Evolutionary conservation across 1,140 invertebrate species (phyloP), one percentile per base, ranked within the genome.

Genomic region (Geopemphigus sp.): DNA sequence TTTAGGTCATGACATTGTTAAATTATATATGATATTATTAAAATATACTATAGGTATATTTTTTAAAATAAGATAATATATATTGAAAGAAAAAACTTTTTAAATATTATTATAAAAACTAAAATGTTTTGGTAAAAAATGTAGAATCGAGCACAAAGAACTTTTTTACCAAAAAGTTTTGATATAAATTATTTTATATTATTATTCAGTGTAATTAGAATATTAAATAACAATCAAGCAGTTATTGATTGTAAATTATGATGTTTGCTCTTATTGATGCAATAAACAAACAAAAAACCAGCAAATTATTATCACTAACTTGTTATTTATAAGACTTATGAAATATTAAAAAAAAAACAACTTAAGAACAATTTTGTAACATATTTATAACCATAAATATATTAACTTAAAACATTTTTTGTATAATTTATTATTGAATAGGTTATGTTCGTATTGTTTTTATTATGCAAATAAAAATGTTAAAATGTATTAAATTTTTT

Each of bases 1-100:
- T 57, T 10, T 14, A 22, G 70, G 73, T 76, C 73, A 57, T 76
- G 73, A 59, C 73, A 76, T 76, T 76, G 56, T 39, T 15, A 24
- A 56, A 74, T 74, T 17, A 24, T 66, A 22, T 66, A 45, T 12
- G 24, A 68, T 47, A 24, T 6, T 24, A 59, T 59, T 22, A 68
- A 24, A 39, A 39, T 45, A 45, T 39, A 63, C 15, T 32, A 63
- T 22, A 39, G 32, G 56, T 12, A 68, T 14, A 68, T 39, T 64
- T 39, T 39, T 26, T 22, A 45, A 1, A 68, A 8, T 68, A 68
- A 68, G 24, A 68, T 26, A 50, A 68, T 24, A 50, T 24, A 22
- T 8, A 50, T 50, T 6, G 5, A 8, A 12, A 50, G 12, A 50
- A 50, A 12, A 12, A 50, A 12, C 12, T 50, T 50, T 50, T 50